Evolutionary conservation across 2,113 vertebrate genomes (phyloP).

Genomic region (Cyrtonyx montezumae): DNA sequence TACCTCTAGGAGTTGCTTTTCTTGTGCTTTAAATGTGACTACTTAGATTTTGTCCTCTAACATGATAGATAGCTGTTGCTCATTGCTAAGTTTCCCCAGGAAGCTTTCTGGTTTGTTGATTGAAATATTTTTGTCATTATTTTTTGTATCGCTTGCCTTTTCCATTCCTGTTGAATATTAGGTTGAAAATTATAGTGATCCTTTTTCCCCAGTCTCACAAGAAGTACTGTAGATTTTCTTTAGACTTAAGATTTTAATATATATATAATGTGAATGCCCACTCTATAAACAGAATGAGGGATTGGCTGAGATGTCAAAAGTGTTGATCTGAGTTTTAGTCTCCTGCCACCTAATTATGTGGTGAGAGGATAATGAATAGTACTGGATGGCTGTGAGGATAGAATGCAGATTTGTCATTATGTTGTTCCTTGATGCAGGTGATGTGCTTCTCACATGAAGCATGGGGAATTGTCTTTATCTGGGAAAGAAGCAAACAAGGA

Average conservation of each 20-base stretch:
- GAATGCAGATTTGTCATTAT: conserved; percentile 72
- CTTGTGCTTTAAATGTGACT: not conserved
- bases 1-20: not conserved
- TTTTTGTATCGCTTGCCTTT: not conserved
- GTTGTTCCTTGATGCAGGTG: conserved; percentile 61
- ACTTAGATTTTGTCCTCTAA: not conserved
- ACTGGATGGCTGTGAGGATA: conserved; percentile 54
- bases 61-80: not conserved
- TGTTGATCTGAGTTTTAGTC: conserved; percentile 65
- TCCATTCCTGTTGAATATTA: not conserved
- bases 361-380: conserved; percentile 67
- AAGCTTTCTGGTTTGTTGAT: not conserved
- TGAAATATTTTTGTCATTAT: not conserved
- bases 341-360: conserved; percentile 67
- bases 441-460: conserved; percentile 59
- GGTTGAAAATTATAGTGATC: not conserved
- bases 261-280: conserved; percentile 37
- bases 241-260: conserved; percentile 7
- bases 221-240: not conserved
- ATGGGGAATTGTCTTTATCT: not conserved
- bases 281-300: conserved; percentile 51
- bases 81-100: not conserved
- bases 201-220: not conserved
- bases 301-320: conserved; percentile 63
- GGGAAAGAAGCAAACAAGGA: conserved; percentile 5